A percentile compares a stretch with the other conserved stretches of the same genome.
Evolutionary conservation across 1,140 invertebrate genomes (phyloP).

Genomic region (Armadillidium nasatum): DNA sequence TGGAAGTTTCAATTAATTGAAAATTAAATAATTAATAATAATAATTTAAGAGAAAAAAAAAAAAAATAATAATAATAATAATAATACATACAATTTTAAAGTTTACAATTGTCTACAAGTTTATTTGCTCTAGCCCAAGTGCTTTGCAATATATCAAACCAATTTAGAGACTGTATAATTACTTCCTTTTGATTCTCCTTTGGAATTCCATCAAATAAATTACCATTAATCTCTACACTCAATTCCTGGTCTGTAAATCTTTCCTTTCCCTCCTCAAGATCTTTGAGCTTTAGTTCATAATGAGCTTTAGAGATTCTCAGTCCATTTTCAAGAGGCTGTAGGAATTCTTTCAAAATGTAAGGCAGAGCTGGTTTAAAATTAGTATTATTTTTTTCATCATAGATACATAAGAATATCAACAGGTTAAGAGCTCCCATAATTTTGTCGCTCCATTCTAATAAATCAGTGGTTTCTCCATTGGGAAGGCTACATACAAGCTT

Average conservation of each 20-base stretch:
- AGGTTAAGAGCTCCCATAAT: not conserved
- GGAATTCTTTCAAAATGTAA: not conserved
- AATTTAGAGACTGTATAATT: not conserved
- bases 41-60: too few relatives aligned
- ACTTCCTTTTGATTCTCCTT: not conserved
- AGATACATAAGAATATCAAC: not conserved
- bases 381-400: not conserved
- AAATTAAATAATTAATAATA: too few relatives aligned
- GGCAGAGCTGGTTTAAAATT: not conserved
- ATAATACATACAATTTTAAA: too few relatives aligned
- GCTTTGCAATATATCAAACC: not conserved
- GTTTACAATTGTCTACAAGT: not conserved
- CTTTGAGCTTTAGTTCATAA: not conserved
- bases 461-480: not conserved
- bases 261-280: not conserved
- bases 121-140: not conserved
- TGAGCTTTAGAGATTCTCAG: not conserved
- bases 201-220: not conserved
- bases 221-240: not conserved
- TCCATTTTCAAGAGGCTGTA: not conserved
- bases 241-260: not conserved
- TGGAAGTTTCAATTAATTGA: too few relatives aligned
- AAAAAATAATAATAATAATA: too few relatives aligned
- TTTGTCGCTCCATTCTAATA: constrained; percentile 3
- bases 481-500: not conserved